A percentile compares a stretch with the other conserved stretches of the same genome.
phyloP scores from a whole-genome alignment of 2,888 invertebrate genomes.

The Pediacus dermestoides region DNA sequence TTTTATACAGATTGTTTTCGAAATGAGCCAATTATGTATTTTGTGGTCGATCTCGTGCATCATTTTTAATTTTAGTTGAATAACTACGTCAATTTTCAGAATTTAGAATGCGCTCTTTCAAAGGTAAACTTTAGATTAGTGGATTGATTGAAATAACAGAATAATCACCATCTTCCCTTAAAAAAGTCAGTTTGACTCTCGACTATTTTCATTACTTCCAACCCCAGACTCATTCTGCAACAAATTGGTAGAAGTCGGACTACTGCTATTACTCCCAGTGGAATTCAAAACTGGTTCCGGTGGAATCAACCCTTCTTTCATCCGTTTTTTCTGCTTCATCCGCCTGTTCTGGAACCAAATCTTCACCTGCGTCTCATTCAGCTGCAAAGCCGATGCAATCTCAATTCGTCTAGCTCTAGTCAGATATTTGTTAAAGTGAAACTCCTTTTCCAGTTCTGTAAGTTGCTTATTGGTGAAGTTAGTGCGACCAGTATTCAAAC shows the following conservation, averaged over 20 bases:
- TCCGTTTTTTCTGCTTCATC: conserved; percentile 97
- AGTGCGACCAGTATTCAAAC: conserved; percentile 83
- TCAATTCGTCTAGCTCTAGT: conserved; percentile 95
- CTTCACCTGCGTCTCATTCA: conserved; percentile 95
- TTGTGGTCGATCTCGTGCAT: too few species aligned
- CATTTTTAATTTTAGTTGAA: too few species aligned
- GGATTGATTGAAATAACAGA: background rate
- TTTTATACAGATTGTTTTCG: too few species aligned
- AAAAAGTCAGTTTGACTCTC: conserved; percentile 58
- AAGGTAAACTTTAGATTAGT: conserved; percentile 2
- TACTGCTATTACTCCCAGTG: conserved; percentile 46
- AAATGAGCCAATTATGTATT: too few species aligned
- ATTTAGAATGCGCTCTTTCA: conserved; percentile 1
- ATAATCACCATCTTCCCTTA: background rate
- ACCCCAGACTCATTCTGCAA: conserved; percentile 45
- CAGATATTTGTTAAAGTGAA: conserved; percentile 98
- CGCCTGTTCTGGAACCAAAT: conserved; percentile 99
- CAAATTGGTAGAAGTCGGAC: conserved; percentile 47
- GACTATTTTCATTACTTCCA: conserved; percentile 68
- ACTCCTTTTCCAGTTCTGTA: conserved; percentile 98
- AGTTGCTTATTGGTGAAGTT: conserved; percentile 99
- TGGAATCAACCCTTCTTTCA: conserved; percentile 81
- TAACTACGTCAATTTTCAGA: too few species aligned
- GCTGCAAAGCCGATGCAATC: conserved; percentile 91
- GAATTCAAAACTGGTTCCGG: conserved; percentile 52